phyloP scores from a whole-genome alignment of 64 coral and sea anemone species.

The Cladopsammia gracilis region DNA sequence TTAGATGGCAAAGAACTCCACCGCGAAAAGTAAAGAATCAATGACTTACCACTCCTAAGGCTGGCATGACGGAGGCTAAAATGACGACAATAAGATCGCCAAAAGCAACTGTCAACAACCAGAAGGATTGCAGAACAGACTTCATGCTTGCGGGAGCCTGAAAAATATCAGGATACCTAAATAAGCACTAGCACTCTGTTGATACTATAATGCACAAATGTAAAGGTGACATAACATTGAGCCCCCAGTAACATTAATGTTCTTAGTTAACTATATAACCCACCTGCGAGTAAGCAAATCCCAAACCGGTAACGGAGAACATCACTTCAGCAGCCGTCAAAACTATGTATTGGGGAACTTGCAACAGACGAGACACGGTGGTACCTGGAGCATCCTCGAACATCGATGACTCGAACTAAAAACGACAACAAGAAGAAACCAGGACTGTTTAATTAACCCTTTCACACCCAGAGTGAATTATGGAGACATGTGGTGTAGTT shows the following conservation, averaged over 20 bases:
- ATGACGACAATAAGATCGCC: conserved; percentile 92
- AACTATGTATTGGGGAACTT: conserved; percentile 92
- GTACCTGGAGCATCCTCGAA: conserved; percentile 86
- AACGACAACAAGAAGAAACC: not conserved
- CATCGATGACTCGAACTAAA: conserved; percentile 71
- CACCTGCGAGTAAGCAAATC: conserved; percentile 96
- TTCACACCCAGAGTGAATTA: not conserved
- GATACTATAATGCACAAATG: not conserved
- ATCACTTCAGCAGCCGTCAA: conserved; percentile 90
- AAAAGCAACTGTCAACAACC: conserved; percentile 88
- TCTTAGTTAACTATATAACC: not conserved
- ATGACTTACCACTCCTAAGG: conserved; percentile 80
- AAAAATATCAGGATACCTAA: not conserved
- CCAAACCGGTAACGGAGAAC: conserved; percentile 92
- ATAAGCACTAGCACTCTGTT: no score
- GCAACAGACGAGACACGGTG: conserved; percentile 82
- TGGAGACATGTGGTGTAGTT: no score
- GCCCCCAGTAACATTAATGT: not conserved
- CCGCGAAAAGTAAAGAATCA: not conserved
- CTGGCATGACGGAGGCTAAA: conserved; percentile 76
- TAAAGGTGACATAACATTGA: not conserved
- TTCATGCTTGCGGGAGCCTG: conserved; percentile 91
- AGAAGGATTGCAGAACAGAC: conserved; percentile 91
- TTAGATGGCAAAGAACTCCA: no score
- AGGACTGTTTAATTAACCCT: not conserved